Evolutionary conservation across 2,888 invertebrate species (phyloP), one percentile per base, ranked within the genome.

Genomic region (Drosophila recens): DNA sequence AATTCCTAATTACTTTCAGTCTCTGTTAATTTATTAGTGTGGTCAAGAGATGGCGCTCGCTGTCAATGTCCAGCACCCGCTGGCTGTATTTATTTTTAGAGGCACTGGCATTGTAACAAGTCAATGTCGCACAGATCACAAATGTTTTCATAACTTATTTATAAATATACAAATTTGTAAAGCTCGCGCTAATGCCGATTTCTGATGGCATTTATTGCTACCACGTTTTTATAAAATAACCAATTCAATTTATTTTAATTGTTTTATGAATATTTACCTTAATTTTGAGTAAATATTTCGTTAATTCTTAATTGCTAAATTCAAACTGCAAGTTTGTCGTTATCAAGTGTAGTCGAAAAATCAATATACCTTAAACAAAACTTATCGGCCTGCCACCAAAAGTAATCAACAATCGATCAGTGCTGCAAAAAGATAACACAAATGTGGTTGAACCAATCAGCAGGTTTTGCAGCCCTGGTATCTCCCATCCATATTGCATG

Each of bases 301-400:
- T 84, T 63, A 61, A 57, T 62, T 74, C 73, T 79, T 79, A 74
- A 68, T 48, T 59, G 4, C 75, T 89, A 81, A 78, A 72, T 89
- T 89, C 85, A 84, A 85, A 85, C 89, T 71, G 66, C 45, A 33
- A 72, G 87, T 87, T 84, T 84, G 89, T 85, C 84, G 84, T 87
- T 87, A 86, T 68, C 71, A 68, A 63, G 72, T 72, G 58, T 68
- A 51, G 54, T 79, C 79, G 79, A 70, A 79, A 79, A 79, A 80
- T 79, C 81, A 79, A 79, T 80, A 80, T 51, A 45, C 38, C 9
- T 42, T 13, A n/a, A 56, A 46, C 33, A 45, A 34, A 40, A 48
- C 8, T 5, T 58, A 80, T 77, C 54, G 67, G 15, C 0, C 9
- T 9, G 36, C 77, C 80, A 15, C 77, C 76, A 76, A 67, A 45